Evolutionary conservation across 2,113 vertebrate genomes (phyloP).

Genomic region (Onychostoma macrolepis): DNA sequence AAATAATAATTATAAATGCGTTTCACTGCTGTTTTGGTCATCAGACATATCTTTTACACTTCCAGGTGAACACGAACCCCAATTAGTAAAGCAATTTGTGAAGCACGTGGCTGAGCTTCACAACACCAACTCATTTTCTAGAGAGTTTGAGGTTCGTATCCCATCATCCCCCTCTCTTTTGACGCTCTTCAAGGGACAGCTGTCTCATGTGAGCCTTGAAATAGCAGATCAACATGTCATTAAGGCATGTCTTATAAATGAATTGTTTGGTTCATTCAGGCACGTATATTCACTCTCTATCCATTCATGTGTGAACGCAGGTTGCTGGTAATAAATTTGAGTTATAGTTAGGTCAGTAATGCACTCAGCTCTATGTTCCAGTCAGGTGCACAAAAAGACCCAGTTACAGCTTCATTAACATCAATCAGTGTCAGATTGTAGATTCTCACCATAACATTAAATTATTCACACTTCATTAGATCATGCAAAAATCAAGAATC

Average conservation of each 20-base stretch:
- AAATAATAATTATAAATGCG: background rate
- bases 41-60: slow-evolving; percentile 28
- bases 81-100: slow-evolving; percentile 89
- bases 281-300: slow-evolving; percentile 16
- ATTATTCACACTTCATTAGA: slow-evolving; percentile 42
- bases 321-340: slow-evolving; percentile 35
- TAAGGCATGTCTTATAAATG: background rate
- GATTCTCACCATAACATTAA: slow-evolving; percentile 19
- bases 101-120: slow-evolving; percentile 91
- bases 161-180: background rate
- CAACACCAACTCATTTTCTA: slow-evolving; percentile 84
- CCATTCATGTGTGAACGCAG: slow-evolving; percentile 38
- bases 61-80: slow-evolving; percentile 84
- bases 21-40: background rate
- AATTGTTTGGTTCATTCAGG: slow-evolving; percentile 57
- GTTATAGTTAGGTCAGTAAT: slow-evolving; percentile 47
- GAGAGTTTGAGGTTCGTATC: slow-evolving; percentile 92
- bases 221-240: slow-evolving; percentile 11
- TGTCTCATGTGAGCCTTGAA: slow-evolving; percentile 22
- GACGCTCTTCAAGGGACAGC: background rate
- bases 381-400: slow-evolving; percentile 46
- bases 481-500: slow-evolving; percentile 40
- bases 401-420: slow-evolving; percentile 44
- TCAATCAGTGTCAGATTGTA: slow-evolving; percentile 42
- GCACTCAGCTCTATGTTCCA: slow-evolving; percentile 33